Conservation (phyloP, 2,888 invertebrate species). For the Rhingia campestris region DNA sequence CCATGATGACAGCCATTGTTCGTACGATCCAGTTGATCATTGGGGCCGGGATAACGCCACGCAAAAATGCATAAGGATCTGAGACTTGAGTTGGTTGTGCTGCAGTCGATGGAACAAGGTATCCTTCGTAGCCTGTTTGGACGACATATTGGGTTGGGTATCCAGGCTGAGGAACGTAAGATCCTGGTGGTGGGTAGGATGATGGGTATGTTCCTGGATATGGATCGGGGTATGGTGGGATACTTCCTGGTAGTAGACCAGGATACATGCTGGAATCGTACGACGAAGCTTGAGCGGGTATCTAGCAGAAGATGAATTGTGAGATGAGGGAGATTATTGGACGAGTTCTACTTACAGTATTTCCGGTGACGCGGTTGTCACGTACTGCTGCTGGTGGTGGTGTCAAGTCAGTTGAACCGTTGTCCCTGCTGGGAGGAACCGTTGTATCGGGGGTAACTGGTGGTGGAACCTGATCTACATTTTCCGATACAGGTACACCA, state of each 20-base stretch:
- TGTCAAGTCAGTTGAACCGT: slow-evolving; percentile 49
- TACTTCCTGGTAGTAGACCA: slow-evolving; percentile 79
- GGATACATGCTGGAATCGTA: slow-evolving; percentile 78
- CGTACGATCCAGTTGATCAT: slow-evolving; percentile 82
- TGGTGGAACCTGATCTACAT: slow-evolving; percentile 57
- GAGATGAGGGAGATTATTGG: not conserved
- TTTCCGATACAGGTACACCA: slow-evolving; percentile 43
- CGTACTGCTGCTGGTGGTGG: slow-evolving; percentile 45
- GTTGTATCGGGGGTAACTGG: not conserved
- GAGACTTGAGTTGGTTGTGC: slow-evolving; percentile 72
- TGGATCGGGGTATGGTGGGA: slow-evolving; percentile 81
- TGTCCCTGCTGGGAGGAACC: slow-evolving; percentile 26
- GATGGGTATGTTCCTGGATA: slow-evolving; percentile 78
- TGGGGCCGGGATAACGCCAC: slow-evolving; percentile 77
- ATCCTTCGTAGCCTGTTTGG: slow-evolving; percentile 83
- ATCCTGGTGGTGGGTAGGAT: slow-evolving; percentile 75
- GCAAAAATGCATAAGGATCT: slow-evolving; percentile 75
- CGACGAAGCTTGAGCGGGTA: slow-evolving; percentile 76
- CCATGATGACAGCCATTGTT: slow-evolving; percentile 82
- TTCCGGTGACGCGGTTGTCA: slow-evolving; percentile 44
- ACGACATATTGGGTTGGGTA: slow-evolving; percentile 80
- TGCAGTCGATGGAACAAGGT: slow-evolving; percentile 79
- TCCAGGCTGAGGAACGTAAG: slow-evolving; percentile 75
- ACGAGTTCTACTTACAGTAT: slow-evolving; percentile 37
- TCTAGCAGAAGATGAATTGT: slow-evolving; percentile 1